A percentile compares a stretch with the other conserved stretches of the same genome.
Conservation (phyloP, 2,113 vertebrate genomes). For the Onychostoma macrolepis region DNA sequence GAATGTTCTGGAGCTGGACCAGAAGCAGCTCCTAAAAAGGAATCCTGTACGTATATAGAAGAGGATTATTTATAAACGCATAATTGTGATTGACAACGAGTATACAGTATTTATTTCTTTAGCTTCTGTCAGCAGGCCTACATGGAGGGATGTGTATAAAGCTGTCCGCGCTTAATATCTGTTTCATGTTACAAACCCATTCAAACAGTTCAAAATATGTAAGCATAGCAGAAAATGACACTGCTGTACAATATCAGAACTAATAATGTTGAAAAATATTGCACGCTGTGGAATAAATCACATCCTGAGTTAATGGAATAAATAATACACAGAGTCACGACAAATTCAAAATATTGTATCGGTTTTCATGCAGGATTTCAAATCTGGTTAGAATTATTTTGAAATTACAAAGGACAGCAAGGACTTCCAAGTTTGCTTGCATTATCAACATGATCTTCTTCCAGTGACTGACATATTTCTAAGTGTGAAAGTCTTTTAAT, state of each 20-base stretch:
- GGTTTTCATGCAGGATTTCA: neutral
- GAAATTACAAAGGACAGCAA: neutral
- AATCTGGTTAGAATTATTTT: neutral
- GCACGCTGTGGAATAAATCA: slow-evolving; percentile 4
- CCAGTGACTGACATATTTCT: slow-evolving; percentile 55
- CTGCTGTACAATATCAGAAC: neutral
- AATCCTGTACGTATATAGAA: slow-evolving; percentile 8
- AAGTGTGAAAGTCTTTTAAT: slow-evolving; percentile 58
- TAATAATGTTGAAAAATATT: slow-evolving; percentile 6
- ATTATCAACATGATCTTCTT: slow-evolving; percentile 56
- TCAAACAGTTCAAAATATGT: neutral
- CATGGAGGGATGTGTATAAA: slow-evolving; percentile 33
- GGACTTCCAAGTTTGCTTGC: neutral
- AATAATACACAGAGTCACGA: slow-evolving; percentile 20
- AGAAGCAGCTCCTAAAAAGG: slow-evolving; percentile 22
- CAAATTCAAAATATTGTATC: slow-evolving; percentile 22
- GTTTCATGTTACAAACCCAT: slow-evolving; percentile 26
- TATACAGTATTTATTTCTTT: slow-evolving; percentile 31
- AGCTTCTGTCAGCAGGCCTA: slow-evolving; percentile 31
- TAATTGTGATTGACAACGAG: slow-evolving; percentile 43
- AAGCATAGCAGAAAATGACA: slow-evolving; percentile 11
- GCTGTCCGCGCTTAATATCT: slow-evolving; percentile 7
- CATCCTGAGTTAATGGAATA: slow-evolving; percentile 10
- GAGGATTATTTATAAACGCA: slow-evolving; percentile 23
- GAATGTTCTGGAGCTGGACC: slow-evolving; percentile 33